phyloP scores from a whole-genome alignment of 1,140 invertebrate species.

The Calycopis cecrops region DNA sequence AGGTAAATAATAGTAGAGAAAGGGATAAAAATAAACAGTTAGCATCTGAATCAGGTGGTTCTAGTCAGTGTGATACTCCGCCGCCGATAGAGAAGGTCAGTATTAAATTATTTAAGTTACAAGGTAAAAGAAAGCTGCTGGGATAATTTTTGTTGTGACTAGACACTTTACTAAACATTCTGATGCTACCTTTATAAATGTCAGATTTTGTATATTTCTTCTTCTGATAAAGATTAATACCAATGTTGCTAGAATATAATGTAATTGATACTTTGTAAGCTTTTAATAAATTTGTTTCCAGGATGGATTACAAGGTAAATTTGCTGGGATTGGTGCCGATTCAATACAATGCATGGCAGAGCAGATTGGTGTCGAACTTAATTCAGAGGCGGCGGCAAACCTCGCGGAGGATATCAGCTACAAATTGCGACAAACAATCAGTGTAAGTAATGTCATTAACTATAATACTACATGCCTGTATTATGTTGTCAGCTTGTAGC shows the following conservation, averaged over 20 bases:
- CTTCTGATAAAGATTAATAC: too few relatives aligned
- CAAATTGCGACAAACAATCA: constrained; percentile 66
- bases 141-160: not conserved
- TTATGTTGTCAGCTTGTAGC: too few relatives aligned
- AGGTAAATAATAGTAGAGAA: constrained; percentile 49
- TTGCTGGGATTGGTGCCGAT: constrained; percentile 67
- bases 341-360: constrained; percentile 68
- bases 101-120: constrained; percentile 1
- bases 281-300: constrained; percentile 20
- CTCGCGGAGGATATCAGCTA: constrained; percentile 72
- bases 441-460: constrained; percentile 41
- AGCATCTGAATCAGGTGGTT: constrained; percentile 64
- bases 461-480: not conserved
- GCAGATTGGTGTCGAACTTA: constrained; percentile 62
- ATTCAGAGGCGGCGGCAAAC: constrained; percentile 59
- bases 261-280: not conserved
- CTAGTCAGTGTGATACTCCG: constrained; percentile 69
- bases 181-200: too few relatives aligned
- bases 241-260: too few relatives aligned
- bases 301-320: constrained; percentile 64
- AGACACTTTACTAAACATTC: too few relatives aligned
- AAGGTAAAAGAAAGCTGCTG: not conserved
- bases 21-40: constrained; percentile 65
- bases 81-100: constrained; percentile 68
- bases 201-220: too few relatives aligned